Evolutionary conservation across 2,797 vertebrate species (phyloP).

Genomic region (Premnoplex brunnescens): DNA sequence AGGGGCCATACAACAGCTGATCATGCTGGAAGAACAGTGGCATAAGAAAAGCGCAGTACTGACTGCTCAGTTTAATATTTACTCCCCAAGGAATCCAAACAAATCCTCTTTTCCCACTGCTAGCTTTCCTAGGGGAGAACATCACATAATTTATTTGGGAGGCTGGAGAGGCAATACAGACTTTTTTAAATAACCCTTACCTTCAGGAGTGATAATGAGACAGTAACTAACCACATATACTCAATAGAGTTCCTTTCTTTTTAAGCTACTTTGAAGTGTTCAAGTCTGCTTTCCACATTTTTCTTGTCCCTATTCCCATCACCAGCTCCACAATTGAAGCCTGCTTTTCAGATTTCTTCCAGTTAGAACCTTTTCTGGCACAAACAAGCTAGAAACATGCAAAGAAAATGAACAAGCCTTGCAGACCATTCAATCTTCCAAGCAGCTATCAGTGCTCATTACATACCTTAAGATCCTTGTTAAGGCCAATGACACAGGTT

Average conservation of each 20-base stretch:
- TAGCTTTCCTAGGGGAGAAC: neutral
- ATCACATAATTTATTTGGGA: neutral
- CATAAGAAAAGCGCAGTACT: neutral
- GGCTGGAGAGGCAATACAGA: neutral
- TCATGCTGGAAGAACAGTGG: neutral
- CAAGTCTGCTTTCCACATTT: neutral
- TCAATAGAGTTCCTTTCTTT: neutral
- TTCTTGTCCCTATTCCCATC: neutral
- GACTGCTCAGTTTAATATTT: neutral
- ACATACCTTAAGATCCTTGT: constrained; percentile 97
- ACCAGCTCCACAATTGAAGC: neutral
- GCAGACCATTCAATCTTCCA: neutral
- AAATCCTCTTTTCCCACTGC: neutral
- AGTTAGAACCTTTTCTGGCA: neutral
- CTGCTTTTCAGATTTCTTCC: neutral
- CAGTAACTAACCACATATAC: neutral
- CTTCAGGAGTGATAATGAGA: neutral
- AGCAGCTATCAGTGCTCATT: neutral
- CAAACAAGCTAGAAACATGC: neutral
- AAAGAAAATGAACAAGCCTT: neutral
- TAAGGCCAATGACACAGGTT: constrained; percentile 96
- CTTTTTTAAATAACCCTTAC: neutral
- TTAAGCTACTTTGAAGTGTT: neutral
- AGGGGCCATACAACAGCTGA: neutral
- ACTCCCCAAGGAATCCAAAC: neutral